Evolutionary conservation across 1,140 invertebrate genomes (phyloP).

Genomic region (Neodiprion lecontei): DNA sequence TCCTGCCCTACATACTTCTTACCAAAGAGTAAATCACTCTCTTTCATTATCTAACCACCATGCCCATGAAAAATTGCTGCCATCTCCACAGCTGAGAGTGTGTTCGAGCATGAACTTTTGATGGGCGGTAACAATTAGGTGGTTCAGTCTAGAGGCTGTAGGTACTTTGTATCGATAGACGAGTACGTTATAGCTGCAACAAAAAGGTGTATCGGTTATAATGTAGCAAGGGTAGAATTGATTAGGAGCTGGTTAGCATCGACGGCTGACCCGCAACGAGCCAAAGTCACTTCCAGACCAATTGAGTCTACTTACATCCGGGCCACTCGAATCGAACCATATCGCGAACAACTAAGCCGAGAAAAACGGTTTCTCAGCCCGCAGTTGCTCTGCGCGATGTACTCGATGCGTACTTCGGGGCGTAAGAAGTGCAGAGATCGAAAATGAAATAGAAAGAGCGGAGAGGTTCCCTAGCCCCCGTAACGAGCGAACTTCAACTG

Average conservation of each 20-base stretch:
- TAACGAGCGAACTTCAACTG: background rate
- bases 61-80: too few relatives aligned
- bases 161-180: background rate
- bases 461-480: background rate
- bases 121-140: background rate
- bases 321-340: background rate
- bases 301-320: background rate
- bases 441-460: background rate
- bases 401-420: background rate
- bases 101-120: constrained; percentile 5
- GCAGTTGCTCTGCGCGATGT: background rate
- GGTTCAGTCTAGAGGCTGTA: background rate
- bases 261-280: too few relatives aligned
- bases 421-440: background rate
- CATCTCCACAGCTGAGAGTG: background rate
- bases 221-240: background rate
- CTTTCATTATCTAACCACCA: too few relatives aligned
- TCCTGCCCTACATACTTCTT: too few relatives aligned
- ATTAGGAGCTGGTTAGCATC: background rate
- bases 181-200: background rate
- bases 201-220: background rate
- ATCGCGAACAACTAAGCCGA: background rate
- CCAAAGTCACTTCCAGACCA: background rate
- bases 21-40: too few relatives aligned
- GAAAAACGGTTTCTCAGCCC: background rate